Evolutionary conservation across 1,140 invertebrate genomes (phyloP).

Genomic region (Rhyacophila brunnea): DNA sequence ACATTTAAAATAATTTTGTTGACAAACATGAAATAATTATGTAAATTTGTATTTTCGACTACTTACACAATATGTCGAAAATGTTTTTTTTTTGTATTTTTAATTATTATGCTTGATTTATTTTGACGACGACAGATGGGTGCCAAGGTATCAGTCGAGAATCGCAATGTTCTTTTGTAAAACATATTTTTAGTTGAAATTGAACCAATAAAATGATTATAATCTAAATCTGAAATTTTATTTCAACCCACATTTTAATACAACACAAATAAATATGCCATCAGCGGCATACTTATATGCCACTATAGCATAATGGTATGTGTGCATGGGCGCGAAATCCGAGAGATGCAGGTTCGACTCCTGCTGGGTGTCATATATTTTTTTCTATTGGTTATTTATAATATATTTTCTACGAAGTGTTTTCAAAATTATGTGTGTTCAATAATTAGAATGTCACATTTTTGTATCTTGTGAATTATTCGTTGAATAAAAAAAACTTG

Average conservation of each 20-base stretch:
- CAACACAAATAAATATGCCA: too few relatives aligned
- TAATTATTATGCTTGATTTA: slow-evolving; percentile 8
- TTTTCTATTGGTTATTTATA: too few relatives aligned
- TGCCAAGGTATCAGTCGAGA: slow-evolving; percentile 14
- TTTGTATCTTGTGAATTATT: too few relatives aligned
- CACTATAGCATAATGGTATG: too few relatives aligned
- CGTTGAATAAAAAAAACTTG: too few relatives aligned
- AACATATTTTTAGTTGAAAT: slow-evolving; percentile 33
- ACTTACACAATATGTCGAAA: neutral
- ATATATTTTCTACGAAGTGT: too few relatives aligned
- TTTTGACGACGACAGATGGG: slow-evolving; percentile 14
- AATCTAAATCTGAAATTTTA: slow-evolving; percentile 12
- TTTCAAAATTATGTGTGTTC: too few relatives aligned
- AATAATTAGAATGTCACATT: too few relatives aligned
- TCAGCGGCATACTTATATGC: too few relatives aligned
- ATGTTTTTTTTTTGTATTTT: slow-evolving; percentile 7
- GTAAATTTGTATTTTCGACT: neutral
- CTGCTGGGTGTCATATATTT: too few relatives aligned
- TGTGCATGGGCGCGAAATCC: too few relatives aligned
- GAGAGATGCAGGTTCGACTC: too few relatives aligned
- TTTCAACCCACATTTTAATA: slow-evolving; percentile 1
- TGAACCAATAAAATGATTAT: slow-evolving; percentile 32
- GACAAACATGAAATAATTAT: neutral
- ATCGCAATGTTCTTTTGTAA: slow-evolving; percentile 22
- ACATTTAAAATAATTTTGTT: neutral